phyloP scores from a whole-genome alignment of 2,113 vertebrate species.

The Sceloporus undulatus region DNA sequence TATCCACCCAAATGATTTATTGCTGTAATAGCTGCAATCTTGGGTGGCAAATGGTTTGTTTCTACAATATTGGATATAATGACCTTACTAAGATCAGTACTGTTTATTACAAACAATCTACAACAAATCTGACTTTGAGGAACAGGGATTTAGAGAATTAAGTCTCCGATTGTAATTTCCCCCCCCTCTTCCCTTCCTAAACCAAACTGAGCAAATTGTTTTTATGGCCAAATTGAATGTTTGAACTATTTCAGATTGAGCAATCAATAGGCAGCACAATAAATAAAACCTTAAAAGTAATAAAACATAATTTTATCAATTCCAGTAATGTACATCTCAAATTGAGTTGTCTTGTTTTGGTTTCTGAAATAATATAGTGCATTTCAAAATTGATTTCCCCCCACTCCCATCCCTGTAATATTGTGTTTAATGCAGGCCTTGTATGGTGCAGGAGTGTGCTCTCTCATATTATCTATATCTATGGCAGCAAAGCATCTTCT shows the following conservation, averaged over 20 bases:
- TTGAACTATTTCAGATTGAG: conserved; percentile 21
- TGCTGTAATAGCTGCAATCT: not conserved
- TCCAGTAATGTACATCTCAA: conserved; percentile 10
- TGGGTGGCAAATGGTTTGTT: not conserved
- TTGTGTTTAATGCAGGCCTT: not conserved
- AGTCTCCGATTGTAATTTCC: not conserved
- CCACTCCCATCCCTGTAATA: not conserved
- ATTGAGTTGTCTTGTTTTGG: conserved; percentile 12
- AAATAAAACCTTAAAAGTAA: conserved; percentile 20
- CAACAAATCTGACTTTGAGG: conserved; percentile 12
- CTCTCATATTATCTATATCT: too few species aligned
- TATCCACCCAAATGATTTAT: not conserved
- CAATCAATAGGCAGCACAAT: conserved; percentile 16
- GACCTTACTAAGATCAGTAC: not conserved
- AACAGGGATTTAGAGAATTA: conserved; percentile 1
- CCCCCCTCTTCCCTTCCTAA: not conserved
- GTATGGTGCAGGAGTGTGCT: too few species aligned
- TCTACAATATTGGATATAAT: not conserved
- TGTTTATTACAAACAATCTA: conserved; percentile 21
- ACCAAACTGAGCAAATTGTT: conserved; percentile 15
- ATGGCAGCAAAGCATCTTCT: too few species aligned
- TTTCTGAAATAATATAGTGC: conserved; percentile 3
- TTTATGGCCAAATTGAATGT: conserved; percentile 28
- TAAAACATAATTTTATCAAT: conserved; percentile 17
- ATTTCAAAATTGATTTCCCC: conserved; percentile 10